phyloP scores from a whole-genome alignment of 1,140 invertebrate genomes.

The Zelostemma sp. region DNA sequence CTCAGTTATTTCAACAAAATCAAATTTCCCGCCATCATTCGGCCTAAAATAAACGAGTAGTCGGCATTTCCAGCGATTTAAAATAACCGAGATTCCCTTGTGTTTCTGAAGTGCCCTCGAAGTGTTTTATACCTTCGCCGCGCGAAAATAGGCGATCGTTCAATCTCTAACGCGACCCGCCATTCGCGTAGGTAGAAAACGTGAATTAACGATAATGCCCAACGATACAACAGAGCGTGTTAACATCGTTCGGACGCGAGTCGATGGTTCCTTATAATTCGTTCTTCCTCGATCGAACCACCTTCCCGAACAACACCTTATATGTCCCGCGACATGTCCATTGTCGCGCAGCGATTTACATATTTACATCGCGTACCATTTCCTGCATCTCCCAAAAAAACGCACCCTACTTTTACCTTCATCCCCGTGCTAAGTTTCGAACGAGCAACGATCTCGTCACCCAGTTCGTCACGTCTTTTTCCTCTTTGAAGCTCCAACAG shows the following conservation, averaged over 20 bases:
- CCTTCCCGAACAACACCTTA: constrained; percentile 44
- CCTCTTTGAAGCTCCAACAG: constrained; percentile 1
- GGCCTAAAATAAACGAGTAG: no score
- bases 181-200: constrained; percentile 45
- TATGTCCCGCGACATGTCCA: constrained; percentile 25
- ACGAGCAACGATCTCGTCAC: background rate
- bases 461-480: constrained; percentile 1
- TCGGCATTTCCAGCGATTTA: no score
- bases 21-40: no score
- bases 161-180: constrained; percentile 19
- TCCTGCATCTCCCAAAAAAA: background rate
- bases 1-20: no score
- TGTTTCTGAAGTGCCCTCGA: constrained; percentile 12
- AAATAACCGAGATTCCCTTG: constrained; percentile 2
- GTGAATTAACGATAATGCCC: constrained; percentile 49
- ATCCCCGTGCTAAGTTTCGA: no score
- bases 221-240: constrained; percentile 37
- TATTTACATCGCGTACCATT: background rate
- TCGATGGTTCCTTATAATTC: constrained; percentile 42
- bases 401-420: background rate
- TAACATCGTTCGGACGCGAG: constrained; percentile 42
- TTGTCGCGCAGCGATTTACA: constrained; percentile 34
- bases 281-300: constrained; percentile 32
- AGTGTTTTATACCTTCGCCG: constrained; percentile 26
- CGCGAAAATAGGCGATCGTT: constrained; percentile 31